Evolutionary conservation across 2,113 vertebrate species (phyloP), one percentile per base, ranked within the genome.

Genomic region (Neoarius graeffei): DNA sequence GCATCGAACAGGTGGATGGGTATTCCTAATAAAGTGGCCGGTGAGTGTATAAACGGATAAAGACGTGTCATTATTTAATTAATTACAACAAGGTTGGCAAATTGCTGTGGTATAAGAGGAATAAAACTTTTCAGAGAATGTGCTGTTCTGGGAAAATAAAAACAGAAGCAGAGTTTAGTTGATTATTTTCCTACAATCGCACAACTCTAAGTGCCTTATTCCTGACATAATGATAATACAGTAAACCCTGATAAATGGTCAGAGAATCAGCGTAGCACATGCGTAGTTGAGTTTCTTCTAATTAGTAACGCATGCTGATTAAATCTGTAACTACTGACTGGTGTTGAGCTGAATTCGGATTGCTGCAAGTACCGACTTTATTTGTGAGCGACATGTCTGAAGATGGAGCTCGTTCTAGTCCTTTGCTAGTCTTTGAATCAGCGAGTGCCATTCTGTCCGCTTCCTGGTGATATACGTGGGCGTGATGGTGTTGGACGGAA

Each of bases 391-490:
- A 56, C 27, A 42, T 67, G 62, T 87, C 85, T 88, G 13, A 67
- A 11, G 87, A 83, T 92, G 92, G 42, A 17, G 88, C 56, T 19
- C 66, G 13, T 71, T 83, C 97, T 95, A 94, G 91, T 97, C 94
- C 93, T 94, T 93, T 71, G 97, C 93, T 9, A 99, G 96, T 92
- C 92, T 96, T 1, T 91, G 92, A 89, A 99, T 96, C 82, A 98
- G 95, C 86, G 95, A 92, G 94, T 96, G 95, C 98, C 97, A 99
- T 64, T 98, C 97, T 0, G 88, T 91, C 86, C 98, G 95, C 93
- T 98, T 98, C 92, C 94, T 94, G 0, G 97, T 98, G 91, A 99
- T 95, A 91, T 97, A 97, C 30, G 95, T 77, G 1, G 98, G 98
- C 6, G 97, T 99, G 90, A 99, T 96, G 88, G 94, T 95, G 91